Evolutionary conservation across 2,797 vertebrate species (phyloP), one percentile per base, ranked within the genome.

Genomic region (Leptodactylus fallax): DNA sequence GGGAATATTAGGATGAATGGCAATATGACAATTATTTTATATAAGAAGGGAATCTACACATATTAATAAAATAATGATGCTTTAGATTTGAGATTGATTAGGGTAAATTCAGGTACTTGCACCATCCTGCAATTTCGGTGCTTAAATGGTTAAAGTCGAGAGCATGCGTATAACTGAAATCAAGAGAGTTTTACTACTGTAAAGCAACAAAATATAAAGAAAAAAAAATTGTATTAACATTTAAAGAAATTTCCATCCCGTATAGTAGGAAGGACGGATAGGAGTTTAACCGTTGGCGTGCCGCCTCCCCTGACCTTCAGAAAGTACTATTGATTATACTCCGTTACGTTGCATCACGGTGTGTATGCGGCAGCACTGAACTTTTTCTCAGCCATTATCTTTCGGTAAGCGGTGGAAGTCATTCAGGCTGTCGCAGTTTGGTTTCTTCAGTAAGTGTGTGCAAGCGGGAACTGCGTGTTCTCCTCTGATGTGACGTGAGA

Each of bases 401-500:
- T 61, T 47, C 36, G 6, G 13, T 11, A 84, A 84, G 53, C 69
- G 67, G 11, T n/a, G 19, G 11, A 74, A 47, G 14, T 27, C 56
- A 51, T 53, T 69, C 65, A 21, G 85, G 53, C 76, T 7, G 17
- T 61, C 27, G 51, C 27, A 79, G 60, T 67, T 86, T 65, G 61
- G 55, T 36, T 81, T 25, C 69, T 53, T 17, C 79, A 16, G 17
- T 72, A 81, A 49, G 21, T 23, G 47, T 23, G 47, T 55, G 85
- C 85, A 60, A 85, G 88, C 88, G 88, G 88, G 88, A 83, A 89
- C 74, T 71, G 80, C 88, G 85, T 87, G 88, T 79, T 83, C 63
- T 79, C 58, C 67, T 87, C 85, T 79, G 86, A 79, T 77, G 74
- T 78, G 78, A 69, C 65, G 87, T 79, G 69, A 51, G 55, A 72